Evolutionary conservation across 1,140 invertebrate species (phyloP).

Genomic region (Drosophila arizonae): DNA sequence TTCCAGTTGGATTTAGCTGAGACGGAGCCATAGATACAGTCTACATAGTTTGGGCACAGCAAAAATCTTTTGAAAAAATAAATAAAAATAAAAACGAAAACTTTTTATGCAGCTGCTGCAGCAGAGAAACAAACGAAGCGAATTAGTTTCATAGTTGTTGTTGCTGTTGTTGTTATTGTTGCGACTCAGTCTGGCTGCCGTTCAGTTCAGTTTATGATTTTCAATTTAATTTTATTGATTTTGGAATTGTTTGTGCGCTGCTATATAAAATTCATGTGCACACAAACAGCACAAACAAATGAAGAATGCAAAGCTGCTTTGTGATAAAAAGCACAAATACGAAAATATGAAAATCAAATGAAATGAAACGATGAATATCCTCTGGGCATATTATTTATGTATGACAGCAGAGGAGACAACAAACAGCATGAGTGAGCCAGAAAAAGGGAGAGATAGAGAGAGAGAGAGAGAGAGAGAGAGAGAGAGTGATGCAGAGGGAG

Average conservation of each 20-base stretch:
- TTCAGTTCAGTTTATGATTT: constrained; percentile 55
- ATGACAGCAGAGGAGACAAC: constrained; percentile 18
- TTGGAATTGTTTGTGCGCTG: constrained; percentile 55
- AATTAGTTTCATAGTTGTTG: constrained; percentile 2
- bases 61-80: constrained; percentile 27
- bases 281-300: constrained; percentile 3
- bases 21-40: background rate
- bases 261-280: constrained; percentile 57
- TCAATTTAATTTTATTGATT: constrained; percentile 77
- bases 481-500: background rate
- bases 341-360: constrained; percentile 39
- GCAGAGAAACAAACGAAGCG: constrained; percentile 9
- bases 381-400: constrained; percentile 64
- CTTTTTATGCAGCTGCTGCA: constrained; percentile 28
- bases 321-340: constrained; percentile 14
- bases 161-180: constrained; percentile 2
- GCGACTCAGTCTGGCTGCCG: constrained; percentile 1
- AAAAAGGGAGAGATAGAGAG: too few relatives aligned
- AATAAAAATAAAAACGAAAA: background rate
- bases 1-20: too few relatives aligned
- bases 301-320: constrained; percentile 69
- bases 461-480: too few relatives aligned
- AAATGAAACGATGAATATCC: constrained; percentile 56
- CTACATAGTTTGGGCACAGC: background rate
- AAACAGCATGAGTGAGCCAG: background rate